Conservation (phyloP, 2,888 invertebrate genomes). For the Troides aeacus region DNA sequence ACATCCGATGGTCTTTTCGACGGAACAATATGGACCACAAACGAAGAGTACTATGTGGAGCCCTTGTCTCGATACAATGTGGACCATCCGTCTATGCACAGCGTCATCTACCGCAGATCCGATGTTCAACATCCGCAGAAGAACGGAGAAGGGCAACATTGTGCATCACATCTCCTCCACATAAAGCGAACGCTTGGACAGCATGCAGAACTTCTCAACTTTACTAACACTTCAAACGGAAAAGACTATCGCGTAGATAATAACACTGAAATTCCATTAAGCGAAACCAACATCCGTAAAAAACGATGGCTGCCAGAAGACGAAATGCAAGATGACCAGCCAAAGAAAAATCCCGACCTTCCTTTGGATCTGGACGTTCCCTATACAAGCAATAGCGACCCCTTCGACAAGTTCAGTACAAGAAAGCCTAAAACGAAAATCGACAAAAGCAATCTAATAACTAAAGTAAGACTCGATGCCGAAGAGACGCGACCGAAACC, state of each 20-base stretch:
- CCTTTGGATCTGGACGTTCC: conserved; percentile 83
- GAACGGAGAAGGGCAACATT: conserved; percentile 59
- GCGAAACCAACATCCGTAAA: conserved; percentile 66
- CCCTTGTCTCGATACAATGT: conserved; percentile 84
- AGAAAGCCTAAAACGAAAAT: conserved; percentile 76
- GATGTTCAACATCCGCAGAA: conserved; percentile 83
- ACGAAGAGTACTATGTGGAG: conserved; percentile 92
- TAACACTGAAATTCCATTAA: conserved; percentile 60
- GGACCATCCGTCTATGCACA: conserved; percentile 83
- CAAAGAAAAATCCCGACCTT: conserved; percentile 82
- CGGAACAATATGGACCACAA: conserved; percentile 88
- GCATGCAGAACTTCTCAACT: conserved; percentile 65
- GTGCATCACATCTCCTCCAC: conserved; percentile 83
- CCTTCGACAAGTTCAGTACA: conserved; percentile 70
- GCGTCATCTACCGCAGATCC: conserved; percentile 90
- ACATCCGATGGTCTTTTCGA: conserved; percentile 94
- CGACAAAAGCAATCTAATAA: conserved; percentile 76
- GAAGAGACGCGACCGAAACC: conserved; percentile 81
- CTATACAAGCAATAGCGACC: conserved; percentile 82
- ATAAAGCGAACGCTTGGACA: conserved; percentile 61
- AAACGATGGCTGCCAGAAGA: conserved; percentile 87
- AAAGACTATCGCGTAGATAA: conserved; percentile 54
- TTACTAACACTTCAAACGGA: conserved; percentile 54
- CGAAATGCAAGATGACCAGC: conserved; percentile 78
- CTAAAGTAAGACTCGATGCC: conserved; percentile 75